A percentile compares a stretch with the other conserved stretches of the same genome.
Conservation (phyloP, 2,113 vertebrate species). For the Epinephelus moara region DNA sequence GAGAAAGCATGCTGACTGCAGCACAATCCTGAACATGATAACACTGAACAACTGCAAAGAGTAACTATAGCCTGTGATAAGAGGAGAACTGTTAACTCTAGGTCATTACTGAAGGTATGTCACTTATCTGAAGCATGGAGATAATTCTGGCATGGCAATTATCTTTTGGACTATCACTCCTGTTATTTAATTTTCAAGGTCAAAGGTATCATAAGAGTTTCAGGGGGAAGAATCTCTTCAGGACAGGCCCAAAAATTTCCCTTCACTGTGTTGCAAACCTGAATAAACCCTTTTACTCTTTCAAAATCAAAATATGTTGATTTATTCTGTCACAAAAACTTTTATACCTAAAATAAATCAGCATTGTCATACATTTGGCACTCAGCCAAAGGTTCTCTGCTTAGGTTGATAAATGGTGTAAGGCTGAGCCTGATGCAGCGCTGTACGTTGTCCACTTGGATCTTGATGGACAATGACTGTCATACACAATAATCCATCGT, state of each 20-base stretch:
- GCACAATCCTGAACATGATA: conserved; percentile 1
- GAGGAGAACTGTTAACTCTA: conserved; percentile 18
- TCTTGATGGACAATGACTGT: no score
- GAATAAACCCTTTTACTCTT: background rate
- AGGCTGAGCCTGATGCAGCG: background rate
- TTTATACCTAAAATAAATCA: background rate
- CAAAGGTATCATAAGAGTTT: conserved; percentile 20
- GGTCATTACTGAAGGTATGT: background rate
- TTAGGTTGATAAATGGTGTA: background rate
- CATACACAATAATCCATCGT: no score
- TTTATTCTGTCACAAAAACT: background rate
- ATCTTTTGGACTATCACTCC: background rate
- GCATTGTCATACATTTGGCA: background rate
- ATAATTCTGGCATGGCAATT: conserved; percentile 12
- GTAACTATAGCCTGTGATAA: conserved; percentile 21
- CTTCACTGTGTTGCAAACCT: background rate
- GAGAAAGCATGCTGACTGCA: conserved; percentile 2
- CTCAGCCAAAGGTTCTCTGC: no score
- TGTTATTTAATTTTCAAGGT: conserved; percentile 29
- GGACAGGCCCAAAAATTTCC: background rate
- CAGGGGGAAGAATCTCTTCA: background rate
- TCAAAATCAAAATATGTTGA: background rate
- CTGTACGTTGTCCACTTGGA: no score
- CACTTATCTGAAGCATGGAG: conserved; percentile 22
- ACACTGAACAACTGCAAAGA: background rate